These are phyloP conservation scores for Leucophenga maculata DNA, from an alignment of 2,888 invertebrate genomes.

Conservation along the genomic window DNA sequence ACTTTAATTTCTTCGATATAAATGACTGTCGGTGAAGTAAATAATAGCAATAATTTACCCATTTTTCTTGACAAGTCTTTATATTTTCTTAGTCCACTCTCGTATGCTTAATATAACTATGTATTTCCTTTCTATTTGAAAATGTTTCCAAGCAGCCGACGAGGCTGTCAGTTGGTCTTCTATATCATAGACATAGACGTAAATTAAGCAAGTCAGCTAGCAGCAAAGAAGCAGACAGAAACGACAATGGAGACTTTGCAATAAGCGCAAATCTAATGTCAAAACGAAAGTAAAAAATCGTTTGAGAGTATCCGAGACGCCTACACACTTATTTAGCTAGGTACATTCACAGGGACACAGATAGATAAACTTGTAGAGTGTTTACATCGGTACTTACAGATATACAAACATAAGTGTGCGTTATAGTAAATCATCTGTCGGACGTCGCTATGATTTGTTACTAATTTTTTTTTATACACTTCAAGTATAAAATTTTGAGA, in stretches of 20 bases:
- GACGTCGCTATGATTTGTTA: not conserved
- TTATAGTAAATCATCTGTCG: too few species aligned
- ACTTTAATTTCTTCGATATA: too few species aligned
- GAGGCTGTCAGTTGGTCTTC: not conserved
- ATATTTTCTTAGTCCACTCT: too few species aligned
- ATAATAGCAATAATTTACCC: too few species aligned
- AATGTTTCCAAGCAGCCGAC: not conserved
- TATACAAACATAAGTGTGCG: too few species aligned
- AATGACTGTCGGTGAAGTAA: too few species aligned
- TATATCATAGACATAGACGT: not conserved
- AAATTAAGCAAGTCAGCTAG: slow-evolving; percentile 5
- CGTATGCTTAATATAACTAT: slow-evolving; percentile 17
- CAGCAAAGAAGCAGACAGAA: too few species aligned
- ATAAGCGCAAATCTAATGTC: slow-evolving; percentile 54
- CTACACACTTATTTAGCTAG: not conserved
- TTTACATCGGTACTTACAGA: not conserved
- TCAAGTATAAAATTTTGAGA: too few species aligned
- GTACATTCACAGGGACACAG: not conserved
- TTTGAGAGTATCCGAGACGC: not conserved
- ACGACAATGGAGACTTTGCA: slow-evolving; percentile 26
- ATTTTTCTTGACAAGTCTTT: too few species aligned
- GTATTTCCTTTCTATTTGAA: slow-evolving; percentile 21
- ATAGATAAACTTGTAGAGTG: not conserved
- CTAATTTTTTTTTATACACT: not conserved
- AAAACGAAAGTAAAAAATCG: not conserved